Conservation (phyloP, 2,113 vertebrate species). For the Cacatua alba region DNA sequence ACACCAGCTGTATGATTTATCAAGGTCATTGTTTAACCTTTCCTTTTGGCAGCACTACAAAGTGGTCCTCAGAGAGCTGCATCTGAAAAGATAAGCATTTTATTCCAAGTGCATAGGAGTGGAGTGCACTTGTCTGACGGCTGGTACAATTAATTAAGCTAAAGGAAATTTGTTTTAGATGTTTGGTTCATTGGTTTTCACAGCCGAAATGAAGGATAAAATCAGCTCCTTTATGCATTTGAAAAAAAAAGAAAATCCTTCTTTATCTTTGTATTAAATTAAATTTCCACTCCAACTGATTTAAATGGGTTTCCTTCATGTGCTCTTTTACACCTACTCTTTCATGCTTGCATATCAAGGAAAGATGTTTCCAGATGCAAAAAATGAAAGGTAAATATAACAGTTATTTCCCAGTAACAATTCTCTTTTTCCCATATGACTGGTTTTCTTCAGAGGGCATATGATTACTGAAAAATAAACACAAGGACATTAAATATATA, state of each 20-base stretch:
- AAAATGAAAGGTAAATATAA: not conserved
- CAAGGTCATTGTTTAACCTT: not conserved
- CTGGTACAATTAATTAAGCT: conserved; percentile 16
- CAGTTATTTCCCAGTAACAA: not conserved
- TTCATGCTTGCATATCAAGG: not conserved
- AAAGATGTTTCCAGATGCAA: not conserved
- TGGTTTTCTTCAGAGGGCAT: not conserved
- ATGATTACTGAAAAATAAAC: not conserved
- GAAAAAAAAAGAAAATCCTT: not conserved
- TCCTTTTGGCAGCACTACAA: not conserved
- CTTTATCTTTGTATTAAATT: not conserved
- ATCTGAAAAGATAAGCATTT: not conserved
- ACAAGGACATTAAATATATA: not conserved
- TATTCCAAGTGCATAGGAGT: not conserved
- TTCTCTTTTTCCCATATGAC: not conserved
- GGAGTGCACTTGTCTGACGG: not conserved
- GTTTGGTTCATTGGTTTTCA: not conserved
- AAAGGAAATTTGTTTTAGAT: not conserved
- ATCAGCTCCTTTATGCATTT: not conserved
- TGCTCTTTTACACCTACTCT: not conserved
- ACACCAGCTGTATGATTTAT: not conserved
- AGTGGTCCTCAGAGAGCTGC: not conserved
- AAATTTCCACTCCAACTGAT: not conserved
- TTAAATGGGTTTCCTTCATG: not conserved
- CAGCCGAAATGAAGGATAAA: not conserved